Base-by-base conservation (phyloP, 2,888 invertebrate genomes). In the Xestia rhomboidea region DNA sequence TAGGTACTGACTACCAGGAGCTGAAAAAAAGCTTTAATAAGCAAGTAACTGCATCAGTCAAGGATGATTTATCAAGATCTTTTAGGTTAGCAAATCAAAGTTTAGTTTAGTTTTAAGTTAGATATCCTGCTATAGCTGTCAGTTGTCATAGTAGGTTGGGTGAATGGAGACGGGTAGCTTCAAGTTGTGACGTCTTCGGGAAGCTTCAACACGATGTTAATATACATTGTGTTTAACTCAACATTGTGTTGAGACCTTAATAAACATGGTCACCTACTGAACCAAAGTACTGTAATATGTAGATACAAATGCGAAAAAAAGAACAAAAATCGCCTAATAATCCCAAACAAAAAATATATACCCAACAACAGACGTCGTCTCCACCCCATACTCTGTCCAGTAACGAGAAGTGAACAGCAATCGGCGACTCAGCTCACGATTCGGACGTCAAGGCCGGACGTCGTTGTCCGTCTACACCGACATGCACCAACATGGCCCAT, bases 361-460 rank as follows among this genome's bases (percentile, higher is more conserved):
- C 18, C 1, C 60, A 62, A 13, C 13, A 70, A 11, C 46, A 27
- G 24, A 57, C n/a, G 10, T 51, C 87, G 13, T 68, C 93, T 95
- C 95, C 80, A 93, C 44, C 5, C 15, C 38, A 76, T 10, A 44
- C 83, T 18, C 83, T 93, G 90, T 93, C 38, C 92, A 78, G 83
- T 88, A 89, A 90, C 92, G 88, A 91, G 92, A 89, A 89, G 90
- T 91, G 94, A 93, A 95, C 94, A 95, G 93, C 93, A 94, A 94
- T 92, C 91, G 91, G 87, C 89, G 90, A 85, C 80, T 86, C 91
- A 90, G 87, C 93, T 91, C 93, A 94, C 94, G 94, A 93, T 92
- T 93, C 92, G 90, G 90, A 88, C 94, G 93, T 93, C 95, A 95
- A 95, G 95, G 95, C 94, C 95, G 94, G 92, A 91, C 94, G 89